Evolutionary conservation across 2,113 vertebrate species (phyloP).

Genomic region (Theristicus caerulescens): DNA sequence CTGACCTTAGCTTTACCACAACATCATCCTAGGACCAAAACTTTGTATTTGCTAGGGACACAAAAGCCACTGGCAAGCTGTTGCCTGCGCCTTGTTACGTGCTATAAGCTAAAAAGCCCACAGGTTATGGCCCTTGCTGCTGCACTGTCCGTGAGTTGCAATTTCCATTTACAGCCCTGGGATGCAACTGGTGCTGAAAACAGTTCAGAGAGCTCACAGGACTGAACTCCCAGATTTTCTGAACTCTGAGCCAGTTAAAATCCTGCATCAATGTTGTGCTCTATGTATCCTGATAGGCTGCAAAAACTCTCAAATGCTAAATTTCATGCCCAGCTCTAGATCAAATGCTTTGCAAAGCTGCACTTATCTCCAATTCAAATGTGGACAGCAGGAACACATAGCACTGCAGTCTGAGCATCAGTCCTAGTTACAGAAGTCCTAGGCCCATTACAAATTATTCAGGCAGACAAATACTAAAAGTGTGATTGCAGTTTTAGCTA

Average conservation of each 20-base stretch:
- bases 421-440: not conserved
- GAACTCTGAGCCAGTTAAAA: not conserved
- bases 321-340: not conserved
- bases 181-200: not conserved
- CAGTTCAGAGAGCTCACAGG: not conserved
- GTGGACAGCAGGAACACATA: not conserved
- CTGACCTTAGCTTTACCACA: not conserved
- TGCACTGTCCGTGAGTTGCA: fast-evolving
- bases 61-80: not conserved
- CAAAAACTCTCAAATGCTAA: not conserved
- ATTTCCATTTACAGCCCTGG: not conserved
- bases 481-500: not conserved
- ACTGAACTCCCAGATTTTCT: not conserved
- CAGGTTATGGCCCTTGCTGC: not conserved
- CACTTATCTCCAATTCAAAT: not conserved
- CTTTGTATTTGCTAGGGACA: not conserved
- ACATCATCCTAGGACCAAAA: not conserved
- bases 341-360: not conserved
- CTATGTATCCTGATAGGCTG: fast-evolving
- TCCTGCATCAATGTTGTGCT: not conserved
- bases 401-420: not conserved
- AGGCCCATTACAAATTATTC: not conserved
- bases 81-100: not conserved
- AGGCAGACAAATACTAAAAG: not conserved
- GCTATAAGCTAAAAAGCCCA: not conserved